phyloP scores from a whole-genome alignment of 2,113 vertebrate species.

The Hypocryptadius cinnamomeus region DNA sequence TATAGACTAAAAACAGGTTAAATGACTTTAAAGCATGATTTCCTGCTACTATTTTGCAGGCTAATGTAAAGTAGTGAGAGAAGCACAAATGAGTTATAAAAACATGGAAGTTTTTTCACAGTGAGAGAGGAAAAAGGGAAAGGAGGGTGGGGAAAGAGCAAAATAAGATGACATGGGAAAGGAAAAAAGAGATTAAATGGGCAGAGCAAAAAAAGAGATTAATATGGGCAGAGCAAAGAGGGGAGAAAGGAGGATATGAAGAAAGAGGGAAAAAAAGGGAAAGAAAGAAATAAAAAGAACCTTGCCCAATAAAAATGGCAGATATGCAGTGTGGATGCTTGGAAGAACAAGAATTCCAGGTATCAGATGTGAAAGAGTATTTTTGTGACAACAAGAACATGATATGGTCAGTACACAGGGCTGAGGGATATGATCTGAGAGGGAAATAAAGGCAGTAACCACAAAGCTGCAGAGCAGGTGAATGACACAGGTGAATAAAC shows the following conservation, averaged over 20 bases:
- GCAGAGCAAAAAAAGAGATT: too few relatives aligned
- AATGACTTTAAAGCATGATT: background rate
- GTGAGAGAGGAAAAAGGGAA: background rate
- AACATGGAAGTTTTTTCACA: background rate
- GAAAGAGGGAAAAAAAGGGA: background rate
- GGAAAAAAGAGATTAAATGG: background rate
- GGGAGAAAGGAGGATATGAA: background rate
- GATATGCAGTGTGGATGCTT: background rate
- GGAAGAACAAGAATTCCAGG: background rate
- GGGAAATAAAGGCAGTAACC: background rate
- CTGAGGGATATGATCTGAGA: background rate
- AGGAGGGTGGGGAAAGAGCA: accelerated
- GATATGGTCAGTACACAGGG: background rate
- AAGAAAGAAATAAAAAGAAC: background rate
- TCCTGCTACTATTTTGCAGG: background rate
- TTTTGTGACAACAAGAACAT: background rate
- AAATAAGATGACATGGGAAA: background rate
- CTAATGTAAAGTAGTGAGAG: background rate
- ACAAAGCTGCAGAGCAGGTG: background rate
- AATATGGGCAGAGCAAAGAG: background rate
- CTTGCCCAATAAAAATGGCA: background rate
- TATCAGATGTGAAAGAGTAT: background rate
- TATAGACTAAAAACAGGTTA: background rate
- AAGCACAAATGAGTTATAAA: background rate
- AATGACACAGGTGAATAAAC: background rate